Conservation (phyloP, 2,797 vertebrate genomes). For the Anniella stebbinsi region DNA sequence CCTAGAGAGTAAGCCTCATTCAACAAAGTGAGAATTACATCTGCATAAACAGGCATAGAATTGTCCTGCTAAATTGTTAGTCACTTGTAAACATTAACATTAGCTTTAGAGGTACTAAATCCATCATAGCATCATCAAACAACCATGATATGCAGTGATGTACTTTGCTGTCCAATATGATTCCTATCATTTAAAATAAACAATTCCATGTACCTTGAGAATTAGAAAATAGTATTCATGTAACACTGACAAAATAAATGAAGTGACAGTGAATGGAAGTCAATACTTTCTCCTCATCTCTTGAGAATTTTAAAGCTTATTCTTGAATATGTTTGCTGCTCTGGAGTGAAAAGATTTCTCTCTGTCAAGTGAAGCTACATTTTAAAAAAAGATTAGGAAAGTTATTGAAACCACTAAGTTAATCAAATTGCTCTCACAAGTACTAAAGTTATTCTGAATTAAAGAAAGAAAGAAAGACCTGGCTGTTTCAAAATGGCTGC, state of each 20-base stretch:
- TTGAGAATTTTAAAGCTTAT: slow-evolving; percentile 19
- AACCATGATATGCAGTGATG: not conserved
- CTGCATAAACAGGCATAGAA: not conserved
- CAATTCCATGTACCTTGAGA: not conserved
- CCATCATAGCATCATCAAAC: not conserved
- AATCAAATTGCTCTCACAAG: slow-evolving; percentile 8
- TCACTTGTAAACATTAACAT: not conserved
- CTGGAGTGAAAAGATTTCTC: slow-evolving; percentile 18
- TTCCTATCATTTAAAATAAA: slow-evolving; percentile 7
- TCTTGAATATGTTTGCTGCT: slow-evolving; percentile 10
- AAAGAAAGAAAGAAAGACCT: not conserved
- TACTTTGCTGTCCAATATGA: not conserved
- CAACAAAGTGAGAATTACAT: not conserved
- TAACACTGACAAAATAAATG: not conserved
- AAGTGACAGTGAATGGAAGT: slow-evolving; percentile 1
- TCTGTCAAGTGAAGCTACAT: slow-evolving; percentile 1
- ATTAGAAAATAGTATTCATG: slow-evolving; percentile 13
- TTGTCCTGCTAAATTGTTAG: slow-evolving; percentile 3
- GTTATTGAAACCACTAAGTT: not conserved
- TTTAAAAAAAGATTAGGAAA: not conserved
- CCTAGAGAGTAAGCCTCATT: not conserved
- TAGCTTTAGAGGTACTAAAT: not conserved
- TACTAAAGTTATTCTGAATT: not conserved
- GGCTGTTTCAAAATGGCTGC: not conserved
- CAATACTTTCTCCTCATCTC: slow-evolving; percentile 4